Conservation (phyloP, 2,888 invertebrate genomes). For the Chydorus sphaericus region DNA sequence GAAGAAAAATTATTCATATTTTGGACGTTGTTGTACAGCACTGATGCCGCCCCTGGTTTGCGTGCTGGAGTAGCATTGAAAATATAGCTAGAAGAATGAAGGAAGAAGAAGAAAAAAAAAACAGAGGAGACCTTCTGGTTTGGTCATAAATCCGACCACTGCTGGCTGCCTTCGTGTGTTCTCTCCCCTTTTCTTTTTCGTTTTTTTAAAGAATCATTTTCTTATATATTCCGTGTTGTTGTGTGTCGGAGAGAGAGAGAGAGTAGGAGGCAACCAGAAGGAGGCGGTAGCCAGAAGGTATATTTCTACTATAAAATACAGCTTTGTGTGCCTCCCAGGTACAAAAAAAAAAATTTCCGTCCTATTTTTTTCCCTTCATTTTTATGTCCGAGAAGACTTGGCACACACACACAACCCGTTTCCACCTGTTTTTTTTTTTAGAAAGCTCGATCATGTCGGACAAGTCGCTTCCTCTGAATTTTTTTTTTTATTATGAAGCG, state of each 20-base stretch:
- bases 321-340: constrained; percentile 3
- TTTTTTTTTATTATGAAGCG: no score
- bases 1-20: neutral
- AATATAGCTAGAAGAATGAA: no score
- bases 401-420: no score
- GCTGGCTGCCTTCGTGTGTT: constrained; percentile 1
- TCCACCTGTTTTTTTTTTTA: neutral
- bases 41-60: no score
- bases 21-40: no score
- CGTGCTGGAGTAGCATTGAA: neutral
- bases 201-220: neutral
- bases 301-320: neutral
- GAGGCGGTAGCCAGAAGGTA: constrained; percentile 6
- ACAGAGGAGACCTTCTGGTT: neutral
- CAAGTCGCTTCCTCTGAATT: constrained; percentile 3
- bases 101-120: neutral
- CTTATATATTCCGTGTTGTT: neutral
- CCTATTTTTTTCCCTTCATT: neutral
- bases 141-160: constrained; percentile 8
- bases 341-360: neutral
- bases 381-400: neutral
- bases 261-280: neutral
- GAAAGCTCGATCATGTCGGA: neutral
- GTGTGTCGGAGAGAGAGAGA: neutral
- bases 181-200: neutral